Conservation (phyloP, 2,888 invertebrate species). For the Drosophila kanekoi region DNA sequence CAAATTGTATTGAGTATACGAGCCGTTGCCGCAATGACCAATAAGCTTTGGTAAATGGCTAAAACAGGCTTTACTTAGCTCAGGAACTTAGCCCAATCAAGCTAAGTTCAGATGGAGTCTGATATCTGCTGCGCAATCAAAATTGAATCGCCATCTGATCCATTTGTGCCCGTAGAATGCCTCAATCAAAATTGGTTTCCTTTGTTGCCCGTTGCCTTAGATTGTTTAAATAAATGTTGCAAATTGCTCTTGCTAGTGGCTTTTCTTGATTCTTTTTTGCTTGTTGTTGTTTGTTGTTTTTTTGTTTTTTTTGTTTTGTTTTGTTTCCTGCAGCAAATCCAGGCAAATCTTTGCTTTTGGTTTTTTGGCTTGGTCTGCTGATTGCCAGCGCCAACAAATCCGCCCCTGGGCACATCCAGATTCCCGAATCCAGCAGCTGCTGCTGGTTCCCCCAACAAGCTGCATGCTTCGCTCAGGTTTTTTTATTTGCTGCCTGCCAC, state of each 20-base stretch:
- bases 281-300: slow-evolving; percentile 6
- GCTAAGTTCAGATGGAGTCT: neutral
- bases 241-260: slow-evolving; percentile 42
- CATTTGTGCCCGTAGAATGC: slow-evolving; percentile 45
- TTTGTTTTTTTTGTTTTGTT: neutral
- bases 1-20: slow-evolving; percentile 30
- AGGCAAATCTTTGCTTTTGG: slow-evolving; percentile 49
- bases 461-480: slow-evolving; percentile 11
- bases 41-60: slow-evolving; percentile 18
- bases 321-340: slow-evolving; percentile 30
- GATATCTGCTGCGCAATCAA: slow-evolving; percentile 34
- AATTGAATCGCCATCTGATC: slow-evolving; percentile 51
- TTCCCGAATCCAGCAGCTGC: slow-evolving; percentile 5
- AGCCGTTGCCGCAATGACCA: slow-evolving; percentile 9
- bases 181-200: slow-evolving; percentile 52
- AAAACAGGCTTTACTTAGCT: slow-evolving; percentile 3
- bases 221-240: slow-evolving; percentile 61
- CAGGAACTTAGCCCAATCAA: slow-evolving; percentile 33
- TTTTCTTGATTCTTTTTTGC: slow-evolving; percentile 10
- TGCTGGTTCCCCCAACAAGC: slow-evolving; percentile 9
- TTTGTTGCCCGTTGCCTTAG: slow-evolving; percentile 41
- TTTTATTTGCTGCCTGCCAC: slow-evolving; percentile 45
- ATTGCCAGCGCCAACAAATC: slow-evolving; percentile 55
- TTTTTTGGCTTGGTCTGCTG: slow-evolving; percentile 35
- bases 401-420: slow-evolving; percentile 27